phyloP scores from a whole-genome alignment of 2,888 invertebrate species.

The Hybos culiciformis region DNA sequence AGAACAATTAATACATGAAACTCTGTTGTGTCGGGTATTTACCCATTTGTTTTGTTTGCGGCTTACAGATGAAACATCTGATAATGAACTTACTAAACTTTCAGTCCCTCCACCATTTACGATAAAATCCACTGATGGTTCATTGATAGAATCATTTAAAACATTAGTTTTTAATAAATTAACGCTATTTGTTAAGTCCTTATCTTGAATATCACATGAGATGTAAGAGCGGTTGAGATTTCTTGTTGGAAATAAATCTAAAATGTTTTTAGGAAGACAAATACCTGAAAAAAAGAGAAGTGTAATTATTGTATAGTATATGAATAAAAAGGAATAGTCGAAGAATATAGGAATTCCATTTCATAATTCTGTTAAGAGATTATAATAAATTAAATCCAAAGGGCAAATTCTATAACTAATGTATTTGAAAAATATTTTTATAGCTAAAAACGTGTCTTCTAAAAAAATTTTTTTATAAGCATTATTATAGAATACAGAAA shows the following conservation, averaged over 20 bases:
- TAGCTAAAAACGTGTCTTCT: too few relatives aligned
- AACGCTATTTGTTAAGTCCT: conserved; percentile 28
- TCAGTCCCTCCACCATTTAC: conserved; percentile 24
- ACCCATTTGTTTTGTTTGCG: conserved; percentile 29
- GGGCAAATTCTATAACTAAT: too few relatives aligned
- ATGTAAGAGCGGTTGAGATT: conserved; percentile 32
- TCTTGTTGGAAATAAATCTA: conserved; percentile 31
- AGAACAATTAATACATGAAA: conserved; percentile 30
- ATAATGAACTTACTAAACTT: conserved; percentile 35
- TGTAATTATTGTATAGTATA: too few relatives aligned
- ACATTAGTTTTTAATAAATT: conserved; percentile 29
- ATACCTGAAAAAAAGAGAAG: too few relatives aligned
- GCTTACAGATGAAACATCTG: conserved; percentile 34
- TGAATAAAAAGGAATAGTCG: too few relatives aligned
- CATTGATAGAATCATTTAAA: conserved; percentile 30
- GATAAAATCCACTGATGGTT: conserved; percentile 18
- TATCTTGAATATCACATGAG: conserved; percentile 32
- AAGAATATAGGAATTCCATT: too few relatives aligned
- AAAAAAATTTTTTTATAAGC: neutral
- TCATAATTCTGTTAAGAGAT: neutral
- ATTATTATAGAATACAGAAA: too few relatives aligned
- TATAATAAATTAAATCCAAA: neutral
- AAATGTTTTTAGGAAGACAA: conserved; percentile 34
- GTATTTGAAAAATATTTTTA: too few relatives aligned
- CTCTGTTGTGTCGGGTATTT: conserved; percentile 30